phyloP scores from a whole-genome alignment of 2,888 invertebrate genomes.

The Cephus pygmeus region DNA sequence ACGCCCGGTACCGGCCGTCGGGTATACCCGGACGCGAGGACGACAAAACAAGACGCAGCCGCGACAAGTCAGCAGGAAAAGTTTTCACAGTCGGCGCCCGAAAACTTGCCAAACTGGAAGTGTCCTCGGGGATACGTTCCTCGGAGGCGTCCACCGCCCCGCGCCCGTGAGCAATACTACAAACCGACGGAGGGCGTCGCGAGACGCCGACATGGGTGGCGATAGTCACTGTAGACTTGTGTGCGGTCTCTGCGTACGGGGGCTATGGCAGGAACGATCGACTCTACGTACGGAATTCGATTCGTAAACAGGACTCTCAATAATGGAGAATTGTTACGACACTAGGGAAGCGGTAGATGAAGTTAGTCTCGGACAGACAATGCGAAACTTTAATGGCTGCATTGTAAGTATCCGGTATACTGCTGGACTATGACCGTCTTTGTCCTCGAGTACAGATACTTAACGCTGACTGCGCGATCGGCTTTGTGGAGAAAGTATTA shows the following conservation, averaged over 20 bases:
- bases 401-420: neutral
- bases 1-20: conserved; percentile 36
- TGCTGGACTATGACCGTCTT: neutral
- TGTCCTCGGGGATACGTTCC: conserved; percentile 25
- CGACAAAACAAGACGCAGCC: conserved; percentile 51
- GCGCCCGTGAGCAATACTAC: conserved; percentile 32
- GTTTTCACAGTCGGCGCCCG: conserved; percentile 50
- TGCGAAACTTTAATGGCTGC: conserved; percentile 31
- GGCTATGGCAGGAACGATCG: conserved; percentile 29
- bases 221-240: neutral
- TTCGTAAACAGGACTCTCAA: conserved; percentile 63
- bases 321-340: conserved; percentile 57
- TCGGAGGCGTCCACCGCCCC: conserved; percentile 1
- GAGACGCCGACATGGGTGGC: neutral
- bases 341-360: conserved; percentile 31
- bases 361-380: conserved; percentile 15
- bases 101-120: conserved; percentile 56
- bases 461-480: neutral
- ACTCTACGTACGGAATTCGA: conserved; percentile 45
- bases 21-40: conserved; percentile 18
- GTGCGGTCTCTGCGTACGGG: neutral
- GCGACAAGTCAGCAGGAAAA: conserved; percentile 58
- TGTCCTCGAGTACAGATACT: neutral
- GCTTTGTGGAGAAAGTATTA: neutral
- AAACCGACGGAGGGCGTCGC: conserved; percentile 35